Evolutionary conservation across 2,113 vertebrate species (phyloP), one percentile per base, ranked within the genome.

Genomic region (Echinops telfairi): DNA sequence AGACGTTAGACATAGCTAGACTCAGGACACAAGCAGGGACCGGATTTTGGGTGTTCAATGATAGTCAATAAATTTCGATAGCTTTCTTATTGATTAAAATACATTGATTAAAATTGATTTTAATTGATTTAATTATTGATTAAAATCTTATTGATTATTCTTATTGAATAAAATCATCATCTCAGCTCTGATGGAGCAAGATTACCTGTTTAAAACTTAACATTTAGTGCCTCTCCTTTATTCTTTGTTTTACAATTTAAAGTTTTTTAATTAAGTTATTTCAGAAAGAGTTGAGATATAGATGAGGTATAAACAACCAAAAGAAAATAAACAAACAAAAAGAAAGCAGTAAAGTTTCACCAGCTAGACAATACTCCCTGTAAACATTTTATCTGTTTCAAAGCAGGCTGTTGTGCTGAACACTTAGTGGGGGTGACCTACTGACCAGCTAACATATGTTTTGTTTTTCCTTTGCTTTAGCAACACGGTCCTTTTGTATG

Each of bases 91-190:
- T 86, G 85, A 88, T 36, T 77, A 77, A 76, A n/a, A n/a, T n/a
- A n/a, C n/a, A n/a, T n/a, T n/a, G n/a, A n/a, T n/a, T n/a, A n/a
- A n/a, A n/a, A n/a, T n/a, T n/a, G n/a, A n/a, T n/a, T n/a, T n/a
- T n/a, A n/a, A n/a, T n/a, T n/a, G n/a, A n/a, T n/a, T 36, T 77
- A 77, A 76, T 40, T 76, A 73, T 68, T 86, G 85, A 88, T 36
- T 77, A 77, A 76, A n/a, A n/a, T 73, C 23, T 40, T 76, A 73
- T 68, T 86, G 85, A 88, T 36, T 77, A 77, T 89, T 73, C 23
- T 40, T 76, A 73, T 68, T 86, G 85, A 88, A 29, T 77, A 77
- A 76, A 89, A 86, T 25, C 12, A 40, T 78, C 8, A 27, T 85
- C 81, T 40, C 16, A 89, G 14, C 57, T 29, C 20, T 58, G 60